Evolutionary conservation across 2,888 invertebrate genomes (phyloP), one percentile per base, ranked within the genome.

Genomic region (Lampropteryx suffumata): DNA sequence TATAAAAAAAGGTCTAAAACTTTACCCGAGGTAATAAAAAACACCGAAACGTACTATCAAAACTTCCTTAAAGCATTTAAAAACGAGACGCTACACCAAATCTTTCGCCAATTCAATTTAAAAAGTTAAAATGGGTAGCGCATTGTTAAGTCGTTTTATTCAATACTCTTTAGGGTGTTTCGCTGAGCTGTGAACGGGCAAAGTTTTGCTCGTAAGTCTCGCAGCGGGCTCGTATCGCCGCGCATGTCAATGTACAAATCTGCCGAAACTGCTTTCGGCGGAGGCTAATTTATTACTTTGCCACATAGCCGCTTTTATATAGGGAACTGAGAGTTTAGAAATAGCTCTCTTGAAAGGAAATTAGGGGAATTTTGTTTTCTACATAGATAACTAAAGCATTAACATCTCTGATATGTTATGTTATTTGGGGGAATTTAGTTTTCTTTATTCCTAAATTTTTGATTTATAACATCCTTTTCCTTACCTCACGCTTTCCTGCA

Each of bases 91-190:
- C 29, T 35, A 34, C 34, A 47, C 43, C 43, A 48, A 51, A 51
- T 48, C 52, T 50, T 47, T 33, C 27, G 50, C 47, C 55, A 45
- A 55, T 55, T 46, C 50, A 44, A 55, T 55, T 55, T 51, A 44
- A 47, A 48, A 58, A 59, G 50, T 57, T 59, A 41, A 52, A 59
- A 57, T 50, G 49, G 55, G 50, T 45, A 50, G 46, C 44, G 45
- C 50, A 56, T 53, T 51, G 41, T 39, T 37, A 55, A 51, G 49
- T 51, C 57, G 44, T 57, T 59, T 62, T 54, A 59, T 62, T 62
- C 57, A 58, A 62, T 60, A 58, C 56, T 53, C 47, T 47, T 53
- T 48, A 48, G 37, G 50, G 53, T 56, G 49, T 59, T 59, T 57
- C 45, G 52, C 42, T 49, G 57, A 57, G 48, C 49, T 52, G 53